Evolutionary conservation across 2,888 invertebrate species (phyloP).

Genomic region (Entomobrya proxima): DNA sequence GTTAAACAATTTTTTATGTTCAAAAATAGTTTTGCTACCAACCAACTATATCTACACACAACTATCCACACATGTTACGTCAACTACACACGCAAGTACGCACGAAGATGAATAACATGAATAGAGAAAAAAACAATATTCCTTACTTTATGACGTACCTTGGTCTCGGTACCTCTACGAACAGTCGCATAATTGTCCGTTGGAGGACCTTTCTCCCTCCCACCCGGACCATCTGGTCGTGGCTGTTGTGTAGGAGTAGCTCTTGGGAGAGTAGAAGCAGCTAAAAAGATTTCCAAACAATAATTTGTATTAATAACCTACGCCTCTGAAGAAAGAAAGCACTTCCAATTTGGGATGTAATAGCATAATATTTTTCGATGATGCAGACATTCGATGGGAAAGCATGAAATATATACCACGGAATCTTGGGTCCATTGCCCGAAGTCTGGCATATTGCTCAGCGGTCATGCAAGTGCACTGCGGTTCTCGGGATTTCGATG

Average conservation of each 20-base stretch:
- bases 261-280: slow-evolving; percentile 75
- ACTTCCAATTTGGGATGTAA: too few relatives aligned
- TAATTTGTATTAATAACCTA: too few relatives aligned
- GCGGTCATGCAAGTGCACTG: slow-evolving; percentile 97
- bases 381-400: too few relatives aligned
- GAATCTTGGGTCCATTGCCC: slow-evolving; percentile 90
- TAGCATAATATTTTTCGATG: neutral
- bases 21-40: too few relatives aligned
- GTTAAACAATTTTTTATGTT: too few relatives aligned
- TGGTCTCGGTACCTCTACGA: slow-evolving; percentile 73
- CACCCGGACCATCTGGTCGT: slow-evolving; percentile 64
- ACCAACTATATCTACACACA: neutral
- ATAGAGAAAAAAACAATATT: slow-evolving; percentile 40
- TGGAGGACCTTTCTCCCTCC: slow-evolving; percentile 65
- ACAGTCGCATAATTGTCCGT: slow-evolving; percentile 69
- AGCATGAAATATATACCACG: slow-evolving; percentile 78
- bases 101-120: slow-evolving; percentile 8
- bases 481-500: slow-evolving; percentile 88
- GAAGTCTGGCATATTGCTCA: slow-evolving; percentile 91
- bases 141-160: slow-evolving; percentile 70
- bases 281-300: slow-evolving; percentile 52
- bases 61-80: neutral
- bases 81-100: slow-evolving; percentile 17
- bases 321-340: too few relatives aligned
- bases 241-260: slow-evolving; percentile 72